phyloP scores from a whole-genome alignment of 2,113 vertebrate species.

The Nymphicus hollandicus region DNA sequence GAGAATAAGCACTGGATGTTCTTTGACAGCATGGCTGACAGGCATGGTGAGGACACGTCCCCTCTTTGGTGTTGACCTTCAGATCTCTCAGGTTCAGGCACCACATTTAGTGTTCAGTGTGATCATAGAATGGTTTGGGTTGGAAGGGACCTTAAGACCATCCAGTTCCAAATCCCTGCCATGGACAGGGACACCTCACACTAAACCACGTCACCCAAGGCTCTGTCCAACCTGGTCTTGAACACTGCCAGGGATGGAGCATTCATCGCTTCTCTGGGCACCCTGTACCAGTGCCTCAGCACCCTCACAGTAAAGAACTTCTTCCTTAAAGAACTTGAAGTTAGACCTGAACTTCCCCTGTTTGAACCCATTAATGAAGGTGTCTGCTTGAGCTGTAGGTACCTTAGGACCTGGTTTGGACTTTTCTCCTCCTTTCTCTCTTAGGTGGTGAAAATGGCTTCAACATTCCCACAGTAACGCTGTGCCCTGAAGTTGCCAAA shows the following conservation, averaged over 20 bases:
- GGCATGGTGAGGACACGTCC: slow-evolving; percentile 72
- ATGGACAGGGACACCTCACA: neutral
- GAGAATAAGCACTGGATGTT: slow-evolving; percentile 83
- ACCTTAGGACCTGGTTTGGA: neutral
- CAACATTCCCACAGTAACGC: slow-evolving; percentile 82
- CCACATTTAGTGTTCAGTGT: neutral
- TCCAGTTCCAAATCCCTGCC: neutral
- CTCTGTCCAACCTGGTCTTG: neutral
- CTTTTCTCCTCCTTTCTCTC: neutral
- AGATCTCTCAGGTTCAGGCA: neutral
- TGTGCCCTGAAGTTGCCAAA: slow-evolving; percentile 80
- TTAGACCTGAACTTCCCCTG: neutral
- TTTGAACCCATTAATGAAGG: neutral
- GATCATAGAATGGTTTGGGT: neutral
- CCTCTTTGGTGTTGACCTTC: neutral
- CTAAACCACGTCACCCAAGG: neutral
- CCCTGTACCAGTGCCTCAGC: fast-evolving
- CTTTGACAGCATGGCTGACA: slow-evolving; percentile 93
- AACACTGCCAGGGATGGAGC: neutral
- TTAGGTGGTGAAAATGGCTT: slow-evolving; percentile 81
- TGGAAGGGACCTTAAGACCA: neutral
- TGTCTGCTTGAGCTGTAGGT: neutral
- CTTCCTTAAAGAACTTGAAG: neutral
- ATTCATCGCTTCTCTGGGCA: neutral
- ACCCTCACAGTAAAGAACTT: neutral